These are phyloP conservation scores for Hipparchia sbordonii DNA, from an alignment of 2,888 invertebrate genomes.

Conservation along the genomic window DNA sequence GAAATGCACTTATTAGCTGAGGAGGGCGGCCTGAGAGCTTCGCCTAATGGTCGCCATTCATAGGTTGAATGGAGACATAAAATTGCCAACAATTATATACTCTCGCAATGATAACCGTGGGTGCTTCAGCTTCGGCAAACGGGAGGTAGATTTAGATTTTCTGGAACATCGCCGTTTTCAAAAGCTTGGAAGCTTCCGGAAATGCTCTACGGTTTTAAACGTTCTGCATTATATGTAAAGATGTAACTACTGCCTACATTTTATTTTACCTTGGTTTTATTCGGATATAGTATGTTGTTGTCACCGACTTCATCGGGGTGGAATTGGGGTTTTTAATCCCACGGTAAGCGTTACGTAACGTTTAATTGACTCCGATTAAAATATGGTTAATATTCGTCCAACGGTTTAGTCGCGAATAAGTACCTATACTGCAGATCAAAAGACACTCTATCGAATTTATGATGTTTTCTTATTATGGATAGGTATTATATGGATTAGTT, in stretches of 20 bases:
- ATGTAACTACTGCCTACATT: neutral
- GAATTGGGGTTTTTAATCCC: no score
- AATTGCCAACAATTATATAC: slow-evolving; percentile 82
- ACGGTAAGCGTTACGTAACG: no score
- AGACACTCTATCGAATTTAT: no score
- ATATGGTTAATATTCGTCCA: no score
- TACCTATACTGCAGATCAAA: no score
- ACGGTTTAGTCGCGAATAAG: no score
- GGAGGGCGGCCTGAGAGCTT: slow-evolving; percentile 72
- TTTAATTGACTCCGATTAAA: no score
- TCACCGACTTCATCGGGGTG: no score
- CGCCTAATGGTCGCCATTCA: slow-evolving; percentile 81
- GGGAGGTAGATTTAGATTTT: slow-evolving; percentile 46
- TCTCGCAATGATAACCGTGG: slow-evolving; percentile 79
- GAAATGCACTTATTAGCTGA: slow-evolving; percentile 81
- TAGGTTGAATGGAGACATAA: slow-evolving; percentile 75
- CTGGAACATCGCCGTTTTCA: slow-evolving; percentile 40
- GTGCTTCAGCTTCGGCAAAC: slow-evolving; percentile 58
- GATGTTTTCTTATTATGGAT: no score
- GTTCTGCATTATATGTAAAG: slow-evolving; percentile 11
- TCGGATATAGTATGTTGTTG: no score
- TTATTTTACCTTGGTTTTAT: neutral
- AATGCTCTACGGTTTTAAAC: slow-evolving; percentile 32
- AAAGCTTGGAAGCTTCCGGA: slow-evolving; percentile 43
- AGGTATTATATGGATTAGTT: no score